A percentile compares a stretch with the other conserved stretches of the same genome.
Conservation (phyloP, 1,140 invertebrate genomes). For the Heterodera schachtii region DNA sequence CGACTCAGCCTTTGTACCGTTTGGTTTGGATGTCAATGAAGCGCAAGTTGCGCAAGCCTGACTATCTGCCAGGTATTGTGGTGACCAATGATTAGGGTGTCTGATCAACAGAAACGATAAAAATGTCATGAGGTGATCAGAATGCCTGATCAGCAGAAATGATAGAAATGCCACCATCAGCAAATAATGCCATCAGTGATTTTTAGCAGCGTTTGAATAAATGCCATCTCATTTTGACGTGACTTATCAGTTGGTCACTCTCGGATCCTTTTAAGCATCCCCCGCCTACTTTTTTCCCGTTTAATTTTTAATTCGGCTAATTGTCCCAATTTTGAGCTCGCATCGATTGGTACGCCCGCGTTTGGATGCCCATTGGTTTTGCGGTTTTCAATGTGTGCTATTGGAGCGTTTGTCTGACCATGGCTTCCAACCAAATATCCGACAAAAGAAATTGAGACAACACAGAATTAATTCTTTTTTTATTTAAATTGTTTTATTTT, state of each 20-base stretch:
- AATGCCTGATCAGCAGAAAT: too few species aligned
- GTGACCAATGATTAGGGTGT: too few species aligned
- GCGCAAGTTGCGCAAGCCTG: conserved; percentile 48
- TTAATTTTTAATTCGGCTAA: too few species aligned
- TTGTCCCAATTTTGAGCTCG: conserved; percentile 22
- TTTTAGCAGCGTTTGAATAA: too few species aligned
- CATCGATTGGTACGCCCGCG: conserved; percentile 51
- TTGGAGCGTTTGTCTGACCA: conserved; percentile 47
- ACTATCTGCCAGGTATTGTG: conserved; percentile 42
- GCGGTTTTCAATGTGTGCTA: conserved; percentile 46
- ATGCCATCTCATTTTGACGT: too few species aligned
- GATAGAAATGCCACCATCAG: too few species aligned
- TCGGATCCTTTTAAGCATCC: too few species aligned
- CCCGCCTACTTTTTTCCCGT: too few species aligned
- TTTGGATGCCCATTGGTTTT: conserved; percentile 44
- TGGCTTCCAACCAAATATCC: conserved; percentile 36
- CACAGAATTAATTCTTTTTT: background rate
- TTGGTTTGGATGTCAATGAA: conserved; percentile 37
- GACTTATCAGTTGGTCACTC: too few species aligned
- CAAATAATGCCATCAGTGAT: too few species aligned
- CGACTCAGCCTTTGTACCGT: conserved; percentile 13
- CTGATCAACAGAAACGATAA: too few species aligned
- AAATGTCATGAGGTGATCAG: too few species aligned
- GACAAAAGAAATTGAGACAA: background rate
- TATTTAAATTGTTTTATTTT: background rate